These are phyloP conservation scores for Euwallacea fornicatus DNA, from an alignment of 1,140 invertebrate species.

Conservation along the genomic window DNA sequence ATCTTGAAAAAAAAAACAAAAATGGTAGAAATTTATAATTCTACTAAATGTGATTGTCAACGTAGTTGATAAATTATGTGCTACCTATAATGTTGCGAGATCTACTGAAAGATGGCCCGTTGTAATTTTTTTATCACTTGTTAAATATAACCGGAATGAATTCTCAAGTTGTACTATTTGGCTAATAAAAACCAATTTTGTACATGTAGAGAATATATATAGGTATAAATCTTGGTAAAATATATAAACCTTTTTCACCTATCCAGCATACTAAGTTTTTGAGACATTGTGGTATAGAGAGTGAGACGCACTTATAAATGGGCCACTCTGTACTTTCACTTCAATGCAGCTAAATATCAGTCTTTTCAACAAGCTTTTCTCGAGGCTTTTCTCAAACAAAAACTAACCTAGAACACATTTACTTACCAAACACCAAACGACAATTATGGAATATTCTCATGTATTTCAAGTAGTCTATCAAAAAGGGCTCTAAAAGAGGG, in stretches of 20 bases:
- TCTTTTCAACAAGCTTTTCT: no score
- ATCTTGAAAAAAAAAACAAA: neutral
- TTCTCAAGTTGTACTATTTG: neutral
- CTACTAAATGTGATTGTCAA: neutral
- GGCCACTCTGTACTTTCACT: no score
- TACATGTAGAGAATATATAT: no score
- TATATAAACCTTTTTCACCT: no score
- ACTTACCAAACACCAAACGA: neutral
- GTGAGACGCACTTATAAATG: no score
- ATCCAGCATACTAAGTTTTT: no score
- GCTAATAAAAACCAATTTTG: no score
- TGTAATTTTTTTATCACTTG: neutral
- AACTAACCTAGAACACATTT: no score
- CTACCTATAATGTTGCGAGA: neutral
- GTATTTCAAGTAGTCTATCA: slow-evolving; percentile 62
- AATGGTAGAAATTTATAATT: neutral
- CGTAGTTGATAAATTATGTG: neutral
- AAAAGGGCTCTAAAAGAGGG: slow-evolving; percentile 81
- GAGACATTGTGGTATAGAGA: no score
- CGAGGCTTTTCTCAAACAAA: no score
- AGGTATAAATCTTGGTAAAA: no score
- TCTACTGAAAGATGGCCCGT: neutral
- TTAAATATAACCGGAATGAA: neutral
- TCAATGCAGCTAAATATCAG: no score
- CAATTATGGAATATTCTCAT: slow-evolving; percentile 34